A percentile compares a stretch with the other conserved stretches of the same genome.
These are phyloP conservation scores for Lophotriccus pileatus DNA, from an alignment of 2,797 vertebrate species.

Conservation along the genomic window DNA sequence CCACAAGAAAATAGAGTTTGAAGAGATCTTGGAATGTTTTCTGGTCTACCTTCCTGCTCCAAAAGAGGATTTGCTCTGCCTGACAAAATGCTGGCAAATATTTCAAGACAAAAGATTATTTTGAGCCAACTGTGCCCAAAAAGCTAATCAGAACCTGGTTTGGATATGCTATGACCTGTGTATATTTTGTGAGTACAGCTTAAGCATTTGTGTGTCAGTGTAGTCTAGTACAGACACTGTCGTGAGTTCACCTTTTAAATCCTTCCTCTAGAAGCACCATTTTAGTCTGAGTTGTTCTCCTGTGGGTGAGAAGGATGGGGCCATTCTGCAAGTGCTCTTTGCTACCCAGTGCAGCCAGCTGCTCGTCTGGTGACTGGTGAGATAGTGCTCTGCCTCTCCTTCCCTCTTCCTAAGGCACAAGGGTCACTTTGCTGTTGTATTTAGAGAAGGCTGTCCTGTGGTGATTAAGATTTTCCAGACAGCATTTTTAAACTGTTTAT, in stretches of 20 bases:
- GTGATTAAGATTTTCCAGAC: background rate
- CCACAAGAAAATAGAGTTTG: background rate
- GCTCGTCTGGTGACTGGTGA: background rate
- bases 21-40: background rate
- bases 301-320: background rate
- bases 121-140: background rate
- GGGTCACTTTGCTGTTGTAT: background rate
- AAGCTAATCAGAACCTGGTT: background rate
- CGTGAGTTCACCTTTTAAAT: background rate
- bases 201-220: background rate
- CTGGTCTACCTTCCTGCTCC: background rate
- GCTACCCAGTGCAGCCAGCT: background rate
- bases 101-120: background rate
- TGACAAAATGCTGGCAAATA: background rate
- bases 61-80: background rate
- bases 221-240: accelerated
- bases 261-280: background rate
- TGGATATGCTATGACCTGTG: background rate
- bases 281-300: background rate
- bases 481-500: background rate
- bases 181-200: background rate
- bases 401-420: background rate
- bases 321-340: background rate
- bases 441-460: background rate
- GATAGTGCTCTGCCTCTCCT: background rate